Percentiles rank a stretch among this genome's conserved stretches.
Conservation (phyloP, 2,113 vertebrate species). For the Nibea albiflora region DNA sequence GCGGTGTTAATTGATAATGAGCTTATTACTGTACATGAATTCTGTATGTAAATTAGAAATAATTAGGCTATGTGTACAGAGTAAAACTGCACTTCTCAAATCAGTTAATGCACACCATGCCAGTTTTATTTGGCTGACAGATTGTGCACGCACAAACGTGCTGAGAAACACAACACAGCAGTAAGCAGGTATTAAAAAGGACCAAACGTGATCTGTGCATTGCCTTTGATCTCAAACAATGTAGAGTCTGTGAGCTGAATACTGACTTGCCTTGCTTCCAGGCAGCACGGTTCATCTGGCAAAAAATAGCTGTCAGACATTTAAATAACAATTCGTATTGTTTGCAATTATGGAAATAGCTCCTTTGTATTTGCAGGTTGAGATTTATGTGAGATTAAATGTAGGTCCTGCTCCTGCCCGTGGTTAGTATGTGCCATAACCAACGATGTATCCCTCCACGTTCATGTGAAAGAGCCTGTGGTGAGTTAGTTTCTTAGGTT, state of each 20-base stretch:
- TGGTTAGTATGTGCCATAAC: conserved; percentile 46
- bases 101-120: conserved; percentile 8
- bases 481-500: conserved; percentile 51
- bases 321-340: conserved; percentile 35
- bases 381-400: conserved; percentile 58
- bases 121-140: conserved; percentile 24
- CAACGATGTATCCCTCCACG: conserved; percentile 46
- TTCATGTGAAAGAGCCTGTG: conserved; percentile 42
- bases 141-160: conserved; percentile 5
- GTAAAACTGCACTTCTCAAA: conserved; percentile 9
- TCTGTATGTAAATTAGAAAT: neutral
- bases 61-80: neutral
- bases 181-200: conserved; percentile 17
- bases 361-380: conserved; percentile 42
- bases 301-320: conserved; percentile 46
- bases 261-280: conserved; percentile 27
- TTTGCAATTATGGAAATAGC: conserved; percentile 37
- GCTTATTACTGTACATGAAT: neutral
- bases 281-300: conserved; percentile 27
- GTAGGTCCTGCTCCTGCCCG: conserved; percentile 27
- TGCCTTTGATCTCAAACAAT: conserved; percentile 37
- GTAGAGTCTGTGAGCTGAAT: conserved; percentile 26
- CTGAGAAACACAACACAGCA: conserved; percentile 22
- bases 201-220: conserved; percentile 36
- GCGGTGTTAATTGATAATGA: neutral